phyloP scores from a whole-genome alignment of 2,797 vertebrate species.

The Podarcis siculus region DNA sequence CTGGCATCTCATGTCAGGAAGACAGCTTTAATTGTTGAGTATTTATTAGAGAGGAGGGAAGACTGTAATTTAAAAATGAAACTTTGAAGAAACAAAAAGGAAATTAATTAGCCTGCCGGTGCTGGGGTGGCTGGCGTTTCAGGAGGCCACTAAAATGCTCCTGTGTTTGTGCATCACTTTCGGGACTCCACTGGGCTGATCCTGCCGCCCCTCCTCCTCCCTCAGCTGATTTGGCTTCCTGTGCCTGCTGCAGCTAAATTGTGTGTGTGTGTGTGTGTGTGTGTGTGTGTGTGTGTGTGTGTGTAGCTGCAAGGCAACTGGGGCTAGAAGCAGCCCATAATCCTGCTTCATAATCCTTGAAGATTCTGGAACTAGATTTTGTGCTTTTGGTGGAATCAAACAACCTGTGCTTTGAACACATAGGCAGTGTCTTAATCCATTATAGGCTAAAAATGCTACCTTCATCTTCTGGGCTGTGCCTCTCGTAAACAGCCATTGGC shows the following conservation, averaged over 20 bases:
- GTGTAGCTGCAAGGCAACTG: neutral
- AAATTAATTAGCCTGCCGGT: conserved; percentile 75
- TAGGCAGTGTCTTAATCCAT: neutral
- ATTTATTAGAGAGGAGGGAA: conserved; percentile 85
- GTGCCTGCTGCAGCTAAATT: neutral
- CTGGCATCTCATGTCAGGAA: conserved; percentile 82
- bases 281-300: fast-evolving
- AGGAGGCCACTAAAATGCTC: conserved; percentile 27
- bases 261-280: fast-evolving
- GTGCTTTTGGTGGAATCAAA: neutral
- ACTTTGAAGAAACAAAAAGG: conserved; percentile 79
- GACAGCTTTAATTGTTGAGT: conserved; percentile 84
- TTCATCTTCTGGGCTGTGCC: neutral
- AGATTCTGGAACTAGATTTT: neutral
- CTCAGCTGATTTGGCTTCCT: neutral
- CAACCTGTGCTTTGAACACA: neutral
- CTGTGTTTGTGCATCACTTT: neutral
- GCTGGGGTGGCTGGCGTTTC: conserved; percentile 54
- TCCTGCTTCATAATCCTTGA: too few relatives aligned
- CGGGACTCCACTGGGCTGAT: neutral
- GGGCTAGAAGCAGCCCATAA: neutral
- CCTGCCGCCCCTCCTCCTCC: neutral
- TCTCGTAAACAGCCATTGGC: neutral
- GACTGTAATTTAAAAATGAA: conserved; percentile 83
- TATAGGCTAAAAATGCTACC: too few relatives aligned